A percentile compares a stretch with the other conserved stretches of the same genome.
Evolutionary conservation across 2,888 invertebrate genomes (phyloP).

Genomic region (Zootermopsis nevadensis): DNA sequence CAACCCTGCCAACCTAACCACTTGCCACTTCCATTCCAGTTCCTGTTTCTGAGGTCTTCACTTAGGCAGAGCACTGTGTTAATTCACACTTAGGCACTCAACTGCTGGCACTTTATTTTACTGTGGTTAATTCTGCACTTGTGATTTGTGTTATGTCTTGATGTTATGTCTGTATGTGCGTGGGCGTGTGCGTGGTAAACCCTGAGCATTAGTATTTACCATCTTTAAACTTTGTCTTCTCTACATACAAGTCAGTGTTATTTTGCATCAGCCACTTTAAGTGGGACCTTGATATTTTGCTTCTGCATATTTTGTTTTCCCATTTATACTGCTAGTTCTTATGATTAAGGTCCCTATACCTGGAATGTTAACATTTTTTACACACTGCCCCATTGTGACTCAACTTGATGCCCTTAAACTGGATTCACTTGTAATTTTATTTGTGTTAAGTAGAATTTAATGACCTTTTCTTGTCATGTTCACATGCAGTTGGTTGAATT

Average conservation of each 20-base stretch:
- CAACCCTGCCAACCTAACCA: slow-evolving; percentile 21
- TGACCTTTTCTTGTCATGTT: too few relatives aligned
- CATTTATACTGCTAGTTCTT: too few relatives aligned
- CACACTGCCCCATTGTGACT: too few relatives aligned
- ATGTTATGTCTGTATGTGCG: slow-evolving; percentile 47
- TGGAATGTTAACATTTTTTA: too few relatives aligned
- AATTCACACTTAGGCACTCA: slow-evolving; percentile 48
- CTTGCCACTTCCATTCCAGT: slow-evolving; percentile 16
- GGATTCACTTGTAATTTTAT: too few relatives aligned
- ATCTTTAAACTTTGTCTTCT: slow-evolving; percentile 30
- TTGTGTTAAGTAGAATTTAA: too few relatives aligned
- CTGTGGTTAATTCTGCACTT: slow-evolving; percentile 52
- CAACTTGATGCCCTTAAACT: too few relatives aligned
- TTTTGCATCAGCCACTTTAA: too few relatives aligned
- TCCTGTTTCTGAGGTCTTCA: slow-evolving; percentile 50
- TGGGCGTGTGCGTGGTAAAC: slow-evolving; percentile 40
- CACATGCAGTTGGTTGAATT: too few relatives aligned
- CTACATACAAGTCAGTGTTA: not conserved
- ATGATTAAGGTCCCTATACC: too few relatives aligned
- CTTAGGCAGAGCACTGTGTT: slow-evolving; percentile 52
- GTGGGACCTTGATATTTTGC: too few relatives aligned
- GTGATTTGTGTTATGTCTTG: slow-evolving; percentile 50
- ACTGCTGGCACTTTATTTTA: slow-evolving; percentile 51
- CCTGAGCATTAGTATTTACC: slow-evolving; percentile 44
- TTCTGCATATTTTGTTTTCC: too few relatives aligned